Base-by-base conservation (phyloP, 92 coral and sea anemone species). In the Heteractis magnifica region DNA sequence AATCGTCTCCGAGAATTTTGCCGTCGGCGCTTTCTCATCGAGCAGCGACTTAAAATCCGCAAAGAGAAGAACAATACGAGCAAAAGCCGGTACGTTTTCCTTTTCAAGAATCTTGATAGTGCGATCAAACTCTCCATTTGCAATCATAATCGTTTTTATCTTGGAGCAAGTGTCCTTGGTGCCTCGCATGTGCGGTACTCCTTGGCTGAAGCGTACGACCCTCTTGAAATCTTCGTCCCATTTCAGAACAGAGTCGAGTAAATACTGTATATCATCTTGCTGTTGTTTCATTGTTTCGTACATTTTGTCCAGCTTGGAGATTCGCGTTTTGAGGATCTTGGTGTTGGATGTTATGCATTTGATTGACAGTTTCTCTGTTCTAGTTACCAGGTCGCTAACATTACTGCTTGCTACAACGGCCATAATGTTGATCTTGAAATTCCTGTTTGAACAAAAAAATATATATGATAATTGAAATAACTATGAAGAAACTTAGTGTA, bases 181-280 rank as follows among this genome's bases (percentile, higher is more conserved):
- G 10, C 88, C 88, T 11, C 99, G 86, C 89, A 89, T 91, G 73
- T 97, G 98, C 8, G 99, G 99, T 11, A 97, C 97, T 11, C 99
- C 99, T 76, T 97, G 99, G 60, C 99, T 93, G 56, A 94, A 94
- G 70, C 99, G 92, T 6, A 91, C 97, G 19, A 97, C 92, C 52
- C 89, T 92, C 56, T 87, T 93, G 79, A 97, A 87, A 71, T 97
- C 99, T 14, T 91, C 93, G 59, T 92, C 95, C 99, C 99, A 97
- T 73, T 89, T 90, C 18, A 89, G 84, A 52, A 94, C 94, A 9
- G 89, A 84, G 79, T 88, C 94, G 68, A 90, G 86, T 73, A 97
- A 78, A 77, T 89, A 97, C 75, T 92, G 92, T 12, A 92, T 82
- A 71, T 94, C 93, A 13, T 97, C 98, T 52, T 94, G 94, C 48